phyloP scores from a whole-genome alignment of 2,888 invertebrate species.

The Nasonia oneida region DNA sequence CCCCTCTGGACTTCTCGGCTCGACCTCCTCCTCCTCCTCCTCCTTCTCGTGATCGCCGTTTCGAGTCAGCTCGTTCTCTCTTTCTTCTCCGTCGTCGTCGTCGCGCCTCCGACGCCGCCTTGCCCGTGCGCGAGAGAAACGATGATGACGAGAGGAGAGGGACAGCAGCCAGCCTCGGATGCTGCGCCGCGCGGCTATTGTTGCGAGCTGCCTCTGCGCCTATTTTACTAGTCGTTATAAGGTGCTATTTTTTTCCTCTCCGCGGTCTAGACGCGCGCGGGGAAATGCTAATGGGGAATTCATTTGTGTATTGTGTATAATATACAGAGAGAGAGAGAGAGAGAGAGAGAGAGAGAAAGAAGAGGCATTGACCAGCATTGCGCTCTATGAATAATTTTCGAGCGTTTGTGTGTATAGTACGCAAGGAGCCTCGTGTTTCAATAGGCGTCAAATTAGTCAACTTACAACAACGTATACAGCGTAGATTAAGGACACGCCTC shows the following conservation, averaged over 20 bases:
- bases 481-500: constrained; percentile 4
- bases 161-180: constrained; percentile 23
- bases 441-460: constrained; percentile 17
- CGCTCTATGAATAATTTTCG: neutral
- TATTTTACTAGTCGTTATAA: constrained; percentile 27
- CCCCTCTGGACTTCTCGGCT: constrained; percentile 59
- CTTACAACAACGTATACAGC: neutral
- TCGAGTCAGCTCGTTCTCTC: constrained; percentile 47
- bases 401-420: neutral
- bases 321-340: neutral
- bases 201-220: constrained; percentile 5
- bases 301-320: constrained; percentile 7
- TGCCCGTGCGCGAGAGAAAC: constrained; percentile 12
- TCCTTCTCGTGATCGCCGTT: constrained; percentile 45
- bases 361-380: neutral
- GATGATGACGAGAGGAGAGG: constrained; percentile 47
- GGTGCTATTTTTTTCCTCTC: neutral
- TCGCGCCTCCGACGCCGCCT: constrained; percentile 64
- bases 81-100: neutral
- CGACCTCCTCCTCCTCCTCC: constrained; percentile 64
- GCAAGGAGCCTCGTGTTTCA: neutral
- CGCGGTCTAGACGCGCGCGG: neutral
- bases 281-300: constrained; percentile 11
- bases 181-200: constrained; percentile 42
- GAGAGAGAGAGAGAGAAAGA: neutral